phyloP scores from a whole-genome alignment of 2,113 vertebrate genomes.

The Gymnorhina tibicen region DNA sequence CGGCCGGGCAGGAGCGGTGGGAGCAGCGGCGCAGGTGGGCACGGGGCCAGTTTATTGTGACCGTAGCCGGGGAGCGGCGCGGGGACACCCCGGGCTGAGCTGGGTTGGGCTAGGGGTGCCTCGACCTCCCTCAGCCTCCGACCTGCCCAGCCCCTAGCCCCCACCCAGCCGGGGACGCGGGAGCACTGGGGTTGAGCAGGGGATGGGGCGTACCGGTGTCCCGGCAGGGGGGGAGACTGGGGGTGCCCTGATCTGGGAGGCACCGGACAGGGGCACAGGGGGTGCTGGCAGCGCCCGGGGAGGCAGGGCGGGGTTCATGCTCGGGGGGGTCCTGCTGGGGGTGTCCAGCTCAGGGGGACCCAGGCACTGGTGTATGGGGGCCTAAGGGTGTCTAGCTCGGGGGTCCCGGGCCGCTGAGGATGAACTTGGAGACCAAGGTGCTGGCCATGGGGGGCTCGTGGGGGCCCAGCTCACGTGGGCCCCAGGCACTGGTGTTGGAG shows the following conservation, averaged over 20 bases:
- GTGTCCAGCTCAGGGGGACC: background rate
- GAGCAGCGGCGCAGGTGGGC: background rate
- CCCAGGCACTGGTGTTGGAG: background rate
- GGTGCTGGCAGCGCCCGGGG: background rate
- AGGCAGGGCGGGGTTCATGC: background rate
- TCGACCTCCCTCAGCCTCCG: background rate
- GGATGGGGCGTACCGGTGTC: background rate
- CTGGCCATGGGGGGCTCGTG: background rate
- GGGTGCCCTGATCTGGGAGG: background rate
- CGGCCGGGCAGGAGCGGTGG: background rate
- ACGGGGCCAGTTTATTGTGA: background rate
- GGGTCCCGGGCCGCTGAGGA: background rate
- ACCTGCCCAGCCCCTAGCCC: background rate
- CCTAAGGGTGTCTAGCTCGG: background rate
- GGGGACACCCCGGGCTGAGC: background rate
- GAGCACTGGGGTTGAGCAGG: too few species aligned
- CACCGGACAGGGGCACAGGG: too few species aligned
- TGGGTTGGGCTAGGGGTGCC: background rate
- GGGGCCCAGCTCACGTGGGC: background rate
- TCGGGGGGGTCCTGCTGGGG: background rate
- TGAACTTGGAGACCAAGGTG: background rate
- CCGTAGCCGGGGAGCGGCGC: background rate
- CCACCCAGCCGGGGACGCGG: background rate
- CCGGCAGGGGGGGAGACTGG: too few species aligned
- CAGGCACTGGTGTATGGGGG: background rate